Base-by-base conservation (phyloP, 2,113 vertebrate genomes). In the Canis aureus region DNA sequence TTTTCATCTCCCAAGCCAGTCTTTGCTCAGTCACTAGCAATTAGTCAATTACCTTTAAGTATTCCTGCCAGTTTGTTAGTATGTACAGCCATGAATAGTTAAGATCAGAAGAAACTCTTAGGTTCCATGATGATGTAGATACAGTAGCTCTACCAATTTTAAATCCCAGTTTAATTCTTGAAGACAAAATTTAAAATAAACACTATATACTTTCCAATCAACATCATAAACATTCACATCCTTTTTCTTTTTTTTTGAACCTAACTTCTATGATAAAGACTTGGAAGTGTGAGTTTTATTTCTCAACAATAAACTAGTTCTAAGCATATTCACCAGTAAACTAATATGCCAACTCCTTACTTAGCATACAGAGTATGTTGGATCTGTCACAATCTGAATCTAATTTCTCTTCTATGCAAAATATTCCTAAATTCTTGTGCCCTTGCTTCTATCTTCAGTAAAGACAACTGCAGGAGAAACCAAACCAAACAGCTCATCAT, bases 121-220 rank as follows among this genome's bases (percentile, higher is more conserved):
- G 12, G 57, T 43, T 69, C 22, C 71, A 90, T 32, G 22, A 60
- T 62, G 27, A 94, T 49, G 43, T 12, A 64, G 17, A 62, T 59
- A 81, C 64, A 43, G 35, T 66, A 90, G n/a, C 55, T 64, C 51
- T 80, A 94, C n/a, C 20, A 96, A 53, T 27, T 55, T 94, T 57
- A 80, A 79, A 90, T 71, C 8, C 10, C 11, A 57, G 64, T 59
- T 89, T 78, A 89, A 89, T 69, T 83, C 15, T 9, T 89, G 23
- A 89, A 93, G 78, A 60, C 23, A 80, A 81, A 82, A 76, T 49
- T 90, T 76, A 66, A 90, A 80, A 90, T 69, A 49, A 76, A 60
- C 22, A 71, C 23, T 76, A 78, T 4, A 15, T 4, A 82, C 62
- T 91, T 96, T 73, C 43, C 64, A 79, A 38, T 62, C 13, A 66